Conservation (phyloP, 2,113 vertebrate species). For the Neolamprologus kungweensis region DNA sequence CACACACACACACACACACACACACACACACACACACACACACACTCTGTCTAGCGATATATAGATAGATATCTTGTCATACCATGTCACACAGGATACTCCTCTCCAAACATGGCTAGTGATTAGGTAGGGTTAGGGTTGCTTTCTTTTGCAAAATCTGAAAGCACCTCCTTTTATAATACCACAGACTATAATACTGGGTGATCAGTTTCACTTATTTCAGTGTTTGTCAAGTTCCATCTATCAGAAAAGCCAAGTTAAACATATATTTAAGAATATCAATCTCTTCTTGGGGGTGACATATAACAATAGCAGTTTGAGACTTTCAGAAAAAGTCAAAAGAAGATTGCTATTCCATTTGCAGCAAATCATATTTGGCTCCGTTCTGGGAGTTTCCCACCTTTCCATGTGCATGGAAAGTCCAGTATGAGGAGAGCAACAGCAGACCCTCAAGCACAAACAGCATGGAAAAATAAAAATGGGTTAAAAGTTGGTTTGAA, state of each 20-base stretch:
- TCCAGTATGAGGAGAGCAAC: neutral
- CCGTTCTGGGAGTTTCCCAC: neutral
- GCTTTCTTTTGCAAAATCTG: neutral
- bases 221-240: neutral
- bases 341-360: neutral
- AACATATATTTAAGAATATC: neutral
- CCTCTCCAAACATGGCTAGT: neutral
- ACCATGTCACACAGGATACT: neutral
- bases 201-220: neutral
- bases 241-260: neutral
- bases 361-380: neutral
- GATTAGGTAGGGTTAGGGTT: neutral
- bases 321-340: neutral
- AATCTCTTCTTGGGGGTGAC: neutral
- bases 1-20: neutral
- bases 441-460: neutral
- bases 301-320: neutral
- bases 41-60: neutral
- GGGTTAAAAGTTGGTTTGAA: neutral
- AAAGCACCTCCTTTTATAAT: neutral
- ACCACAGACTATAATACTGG: neutral
- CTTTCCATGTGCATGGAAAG: neutral
- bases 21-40: neutral
- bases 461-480: neutral
- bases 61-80: neutral